Percentiles rank a stretch among this genome's conserved stretches.
These are phyloP conservation scores for Coendou prehensilis DNA, from an alignment of 2,797 vertebrate species.

Conservation along the genomic window DNA sequence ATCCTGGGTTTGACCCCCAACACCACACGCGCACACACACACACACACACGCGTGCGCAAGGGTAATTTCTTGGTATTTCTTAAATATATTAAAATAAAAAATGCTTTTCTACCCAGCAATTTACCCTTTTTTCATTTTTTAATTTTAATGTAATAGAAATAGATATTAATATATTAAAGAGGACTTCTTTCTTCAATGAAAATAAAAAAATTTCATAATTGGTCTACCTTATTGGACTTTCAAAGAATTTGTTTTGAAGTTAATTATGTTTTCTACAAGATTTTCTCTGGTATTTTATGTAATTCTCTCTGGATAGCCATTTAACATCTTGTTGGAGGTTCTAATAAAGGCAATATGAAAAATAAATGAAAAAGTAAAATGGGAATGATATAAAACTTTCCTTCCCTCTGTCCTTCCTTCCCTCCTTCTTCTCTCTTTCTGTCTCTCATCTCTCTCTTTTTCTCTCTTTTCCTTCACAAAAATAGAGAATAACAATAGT, in stretches of 20 bases:
- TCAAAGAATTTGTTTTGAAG: not conserved
- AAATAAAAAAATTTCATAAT: not conserved
- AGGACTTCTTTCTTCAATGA: not conserved
- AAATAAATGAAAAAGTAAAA: not conserved
- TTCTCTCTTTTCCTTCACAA: not conserved
- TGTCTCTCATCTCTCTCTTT: not conserved
- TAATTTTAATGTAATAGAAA: not conserved
- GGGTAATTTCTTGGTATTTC: not conserved
- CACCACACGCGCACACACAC: not conserved
- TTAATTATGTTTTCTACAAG: not conserved
- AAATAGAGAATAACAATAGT: not conserved
- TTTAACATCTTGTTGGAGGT: not conserved
- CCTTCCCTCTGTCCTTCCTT: not conserved
- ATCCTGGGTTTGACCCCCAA: not conserved
- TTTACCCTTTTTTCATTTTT: not conserved
- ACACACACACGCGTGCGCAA: not conserved
- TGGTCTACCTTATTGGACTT: not conserved
- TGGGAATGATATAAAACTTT: not conserved
- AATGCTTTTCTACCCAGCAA: not conserved
- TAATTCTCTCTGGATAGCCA: not conserved
- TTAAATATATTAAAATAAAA: not conserved
- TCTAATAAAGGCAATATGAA: not conserved
- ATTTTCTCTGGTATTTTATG: not conserved
- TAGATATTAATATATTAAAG: not conserved
- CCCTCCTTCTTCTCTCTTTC: not conserved